A percentile compares a stretch with the other conserved stretches of the same genome.
phyloP scores from a whole-genome alignment of 2,113 vertebrate genomes.

The Phycodurus eques region DNA sequence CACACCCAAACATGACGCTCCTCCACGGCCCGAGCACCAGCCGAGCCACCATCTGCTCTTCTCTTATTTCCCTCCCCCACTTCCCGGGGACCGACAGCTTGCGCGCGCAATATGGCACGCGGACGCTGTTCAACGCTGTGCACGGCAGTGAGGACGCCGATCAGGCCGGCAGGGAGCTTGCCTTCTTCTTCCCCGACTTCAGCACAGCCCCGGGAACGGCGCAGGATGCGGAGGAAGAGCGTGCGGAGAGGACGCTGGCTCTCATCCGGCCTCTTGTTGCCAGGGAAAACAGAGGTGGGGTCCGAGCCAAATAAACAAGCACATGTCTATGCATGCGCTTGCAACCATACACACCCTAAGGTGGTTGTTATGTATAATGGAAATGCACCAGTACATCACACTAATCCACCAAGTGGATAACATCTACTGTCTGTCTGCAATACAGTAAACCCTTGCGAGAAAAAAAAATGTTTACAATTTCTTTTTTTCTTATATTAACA shows the following conservation, averaged over 20 bases:
- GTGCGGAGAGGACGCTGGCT: conserved; percentile 74
- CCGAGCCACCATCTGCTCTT: conserved; percentile 73
- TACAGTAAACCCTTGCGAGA: too few relatives aligned
- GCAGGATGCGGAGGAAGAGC: conserved; percentile 60
- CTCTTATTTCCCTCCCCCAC: conserved; percentile 40
- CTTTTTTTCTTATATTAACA: too few relatives aligned
- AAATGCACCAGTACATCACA: not conserved
- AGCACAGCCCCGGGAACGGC: conserved; percentile 48
- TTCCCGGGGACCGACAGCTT: conserved; percentile 70
- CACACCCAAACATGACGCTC: conserved; percentile 66
- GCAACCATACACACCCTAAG: conserved; percentile 16
- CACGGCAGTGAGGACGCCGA: conserved; percentile 78
- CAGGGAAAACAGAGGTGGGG: conserved; percentile 73
- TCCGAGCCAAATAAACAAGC: conserved; percentile 57
- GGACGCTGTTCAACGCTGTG: conserved; percentile 79
- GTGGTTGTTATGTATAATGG: conserved; percentile 4
- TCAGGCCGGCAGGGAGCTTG: conserved; percentile 79
- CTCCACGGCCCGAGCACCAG: conserved; percentile 59
- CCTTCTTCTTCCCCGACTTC: conserved; percentile 82
- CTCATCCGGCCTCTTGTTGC: conserved; percentile 72
- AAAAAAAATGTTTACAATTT: too few relatives aligned
- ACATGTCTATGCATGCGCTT: conserved; percentile 12
- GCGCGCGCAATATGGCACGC: conserved; percentile 82
- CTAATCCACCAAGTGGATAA: not conserved
- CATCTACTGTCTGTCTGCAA: not conserved